A percentile compares a stretch with the other conserved stretches of the same genome.
Conservation (phyloP, 2,113 vertebrate genomes). For the Catharus bicknelli region DNA sequence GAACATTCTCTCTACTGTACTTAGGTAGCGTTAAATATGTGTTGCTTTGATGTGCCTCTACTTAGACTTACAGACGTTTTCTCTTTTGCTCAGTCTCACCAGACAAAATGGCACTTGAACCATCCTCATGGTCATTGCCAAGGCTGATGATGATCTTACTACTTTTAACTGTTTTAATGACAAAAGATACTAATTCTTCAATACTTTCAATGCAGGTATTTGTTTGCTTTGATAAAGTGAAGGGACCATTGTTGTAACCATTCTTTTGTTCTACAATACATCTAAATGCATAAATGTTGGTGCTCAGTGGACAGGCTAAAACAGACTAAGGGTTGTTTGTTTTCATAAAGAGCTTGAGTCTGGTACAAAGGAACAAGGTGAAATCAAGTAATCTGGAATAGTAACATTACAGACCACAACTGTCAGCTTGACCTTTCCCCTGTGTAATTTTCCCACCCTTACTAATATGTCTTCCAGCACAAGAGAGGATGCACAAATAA, state of each 20-base stretch:
- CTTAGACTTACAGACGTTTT: not conserved
- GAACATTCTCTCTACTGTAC: not conserved
- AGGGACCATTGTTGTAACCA: not conserved
- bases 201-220: conserved; percentile 8
- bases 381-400: not conserved
- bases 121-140: not conserved
- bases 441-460: conserved; percentile 39
- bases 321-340: not conserved
- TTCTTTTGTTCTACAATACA: not conserved
- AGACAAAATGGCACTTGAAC: not conserved
- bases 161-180: not conserved
- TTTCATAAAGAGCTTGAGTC: conserved; percentile 24
- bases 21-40: not conserved
- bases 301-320: not conserved
- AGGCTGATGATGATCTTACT: not conserved
- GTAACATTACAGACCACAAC: conserved; percentile 21
- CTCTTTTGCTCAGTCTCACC: not conserved
- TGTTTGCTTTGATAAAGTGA: conserved; percentile 9
- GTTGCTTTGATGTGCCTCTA: not conserved
- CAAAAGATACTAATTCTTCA: not conserved
- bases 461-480: conserved; percentile 61
- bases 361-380: conserved; percentile 41
- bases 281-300: not conserved
- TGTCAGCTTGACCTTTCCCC: conserved; percentile 37
- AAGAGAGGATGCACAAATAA: conserved; percentile 36